phyloP scores from a whole-genome alignment of 2,113 vertebrate genomes.

The Tichodroma muraria region DNA sequence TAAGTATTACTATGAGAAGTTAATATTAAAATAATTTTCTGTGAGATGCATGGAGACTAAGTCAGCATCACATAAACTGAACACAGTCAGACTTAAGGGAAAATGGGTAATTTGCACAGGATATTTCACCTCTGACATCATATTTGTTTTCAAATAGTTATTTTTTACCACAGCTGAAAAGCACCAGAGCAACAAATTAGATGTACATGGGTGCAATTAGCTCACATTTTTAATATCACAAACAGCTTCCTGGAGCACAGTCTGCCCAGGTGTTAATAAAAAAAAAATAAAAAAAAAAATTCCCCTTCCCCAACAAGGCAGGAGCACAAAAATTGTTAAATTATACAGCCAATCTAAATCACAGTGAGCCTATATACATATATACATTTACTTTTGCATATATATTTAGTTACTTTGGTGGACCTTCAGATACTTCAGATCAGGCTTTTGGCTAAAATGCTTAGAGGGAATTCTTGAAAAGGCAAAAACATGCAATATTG shows the following conservation, averaged over 20 bases:
- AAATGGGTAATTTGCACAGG: background rate
- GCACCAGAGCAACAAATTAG: background rate
- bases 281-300: too few relatives aligned
- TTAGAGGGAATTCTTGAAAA: background rate
- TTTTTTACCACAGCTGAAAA: background rate
- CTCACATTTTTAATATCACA: background rate
- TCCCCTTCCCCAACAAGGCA: background rate
- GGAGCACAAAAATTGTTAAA: background rate
- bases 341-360: background rate
- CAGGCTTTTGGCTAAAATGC: background rate
- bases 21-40: background rate
- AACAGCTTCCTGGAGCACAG: background rate
- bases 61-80: background rate
- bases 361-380: background rate
- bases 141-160: background rate
- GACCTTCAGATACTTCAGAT: background rate
- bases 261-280: background rate
- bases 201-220: background rate
- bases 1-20: background rate
- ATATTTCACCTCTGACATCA: background rate
- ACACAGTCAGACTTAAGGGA: background rate
- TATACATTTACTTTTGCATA: background rate
- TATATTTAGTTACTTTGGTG: background rate
- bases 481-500: background rate
- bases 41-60: background rate